Evolutionary conservation across 2,113 vertebrate genomes (phyloP).

Genomic region (Atractosteus spatula): DNA sequence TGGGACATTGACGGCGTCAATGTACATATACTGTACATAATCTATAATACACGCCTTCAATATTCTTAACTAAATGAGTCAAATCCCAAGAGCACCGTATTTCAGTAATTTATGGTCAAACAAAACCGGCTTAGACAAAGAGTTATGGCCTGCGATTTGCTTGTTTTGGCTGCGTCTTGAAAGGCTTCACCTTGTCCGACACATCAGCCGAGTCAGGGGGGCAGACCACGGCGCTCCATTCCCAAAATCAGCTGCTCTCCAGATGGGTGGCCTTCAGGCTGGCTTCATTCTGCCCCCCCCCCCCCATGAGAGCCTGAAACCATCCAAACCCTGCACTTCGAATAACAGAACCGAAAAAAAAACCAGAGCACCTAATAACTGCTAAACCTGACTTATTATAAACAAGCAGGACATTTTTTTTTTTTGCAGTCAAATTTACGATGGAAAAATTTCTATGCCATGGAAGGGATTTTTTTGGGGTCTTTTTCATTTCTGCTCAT

Average conservation of each 20-base stretch:
- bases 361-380: constrained; percentile 38
- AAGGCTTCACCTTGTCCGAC: constrained; percentile 63
- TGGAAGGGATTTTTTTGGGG: constrained; percentile 52
- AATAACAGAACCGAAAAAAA: constrained; percentile 36
- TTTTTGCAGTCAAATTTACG: constrained; percentile 44
- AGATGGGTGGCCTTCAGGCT: constrained; percentile 66
- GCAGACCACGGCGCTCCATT: constrained; percentile 44
- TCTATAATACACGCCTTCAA: constrained; percentile 22
- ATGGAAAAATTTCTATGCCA: constrained; percentile 45
- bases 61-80: constrained; percentile 50
- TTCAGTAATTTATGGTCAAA: constrained; percentile 69
- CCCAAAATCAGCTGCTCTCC: constrained; percentile 71
- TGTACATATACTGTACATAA: constrained; percentile 4
- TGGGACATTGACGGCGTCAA: background rate
- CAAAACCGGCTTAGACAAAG: constrained; percentile 68
- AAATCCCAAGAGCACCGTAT: constrained; percentile 55
- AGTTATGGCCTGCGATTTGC: constrained; percentile 76
- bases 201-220: constrained; percentile 36
- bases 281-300: constrained; percentile 26
- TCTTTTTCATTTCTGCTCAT: constrained; percentile 54
- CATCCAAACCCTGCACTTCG: constrained; percentile 44
- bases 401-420: constrained; percentile 37
- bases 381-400: constrained; percentile 45
- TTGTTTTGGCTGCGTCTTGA: constrained; percentile 72
- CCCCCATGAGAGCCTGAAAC: constrained; percentile 47